Evolutionary conservation across 2,113 vertebrate genomes (phyloP).

Genomic region (Muntiacus reevesi): DNA sequence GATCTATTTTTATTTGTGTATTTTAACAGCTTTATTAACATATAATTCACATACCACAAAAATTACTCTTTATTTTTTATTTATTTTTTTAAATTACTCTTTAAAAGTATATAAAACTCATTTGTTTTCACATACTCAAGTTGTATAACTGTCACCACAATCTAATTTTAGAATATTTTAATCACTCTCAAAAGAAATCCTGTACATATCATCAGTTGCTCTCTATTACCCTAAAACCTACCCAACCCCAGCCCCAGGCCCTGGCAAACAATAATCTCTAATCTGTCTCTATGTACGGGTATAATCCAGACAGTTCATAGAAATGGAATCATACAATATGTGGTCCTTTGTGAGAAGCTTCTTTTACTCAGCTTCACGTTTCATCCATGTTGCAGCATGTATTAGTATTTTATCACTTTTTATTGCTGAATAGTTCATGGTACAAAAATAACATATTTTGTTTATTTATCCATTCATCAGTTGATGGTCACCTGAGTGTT

Average conservation of each 20-base stretch:
- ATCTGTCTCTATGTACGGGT: background rate
- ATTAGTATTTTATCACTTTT: background rate
- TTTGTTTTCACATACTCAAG: background rate
- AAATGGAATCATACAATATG: background rate
- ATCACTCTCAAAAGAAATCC: background rate
- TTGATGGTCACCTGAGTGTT: background rate
- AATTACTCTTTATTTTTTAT: background rate
- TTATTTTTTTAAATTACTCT: background rate
- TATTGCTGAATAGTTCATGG: background rate
- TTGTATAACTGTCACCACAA: background rate
- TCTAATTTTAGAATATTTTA: constrained; percentile 19
- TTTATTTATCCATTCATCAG: background rate
- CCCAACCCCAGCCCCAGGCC: background rate
- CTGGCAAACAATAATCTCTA: background rate
- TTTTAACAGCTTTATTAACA: constrained; percentile 17
- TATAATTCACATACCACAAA: constrained; percentile 20
- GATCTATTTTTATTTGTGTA: background rate
- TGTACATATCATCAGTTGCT: background rate
- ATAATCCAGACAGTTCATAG: background rate
- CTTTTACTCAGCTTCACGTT: background rate
- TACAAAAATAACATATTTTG: background rate
- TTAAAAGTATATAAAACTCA: background rate
- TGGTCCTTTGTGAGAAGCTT: background rate
- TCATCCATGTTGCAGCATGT: background rate
- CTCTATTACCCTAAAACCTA: background rate